A percentile compares a stretch with the other conserved stretches of the same genome.
phyloP scores from a whole-genome alignment of 2,113 vertebrate genomes.

The Spermophilus dauricus region DNA sequence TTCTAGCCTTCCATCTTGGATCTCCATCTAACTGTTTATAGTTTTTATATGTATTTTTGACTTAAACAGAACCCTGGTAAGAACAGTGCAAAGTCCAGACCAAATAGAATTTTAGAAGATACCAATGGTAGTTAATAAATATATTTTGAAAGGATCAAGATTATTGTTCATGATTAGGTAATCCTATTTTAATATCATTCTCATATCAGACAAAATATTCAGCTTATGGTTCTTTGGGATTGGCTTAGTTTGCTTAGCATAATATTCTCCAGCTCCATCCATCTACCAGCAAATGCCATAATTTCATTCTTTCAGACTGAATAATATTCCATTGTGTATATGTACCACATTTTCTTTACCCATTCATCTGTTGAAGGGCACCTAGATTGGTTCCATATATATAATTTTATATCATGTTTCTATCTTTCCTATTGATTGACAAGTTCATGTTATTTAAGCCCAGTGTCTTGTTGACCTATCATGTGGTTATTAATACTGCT shows the following conservation, averaged over 20 bases:
- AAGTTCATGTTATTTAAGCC: conserved; percentile 6
- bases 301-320: too few species aligned
- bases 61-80: background rate
- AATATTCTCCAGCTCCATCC: too few species aligned
- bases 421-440: conserved; percentile 5
- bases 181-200: background rate
- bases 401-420: background rate
- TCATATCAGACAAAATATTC: too few species aligned
- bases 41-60: conserved; percentile 14
- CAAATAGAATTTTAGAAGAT: background rate
- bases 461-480: background rate
- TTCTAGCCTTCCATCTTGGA: too few species aligned
- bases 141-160: background rate
- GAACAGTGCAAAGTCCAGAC: background rate
- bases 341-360: too few species aligned
- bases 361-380: too few species aligned
- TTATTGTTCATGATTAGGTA: background rate
- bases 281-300: too few species aligned
- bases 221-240: too few species aligned
- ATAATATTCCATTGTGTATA: too few species aligned
- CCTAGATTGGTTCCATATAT: too few species aligned
- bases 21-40: background rate
- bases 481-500: background rate
- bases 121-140: conserved; percentile 17
- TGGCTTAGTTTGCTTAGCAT: too few species aligned